phyloP scores from a whole-genome alignment of 2,888 invertebrate genomes.

The Philopedon plagiatum region DNA sequence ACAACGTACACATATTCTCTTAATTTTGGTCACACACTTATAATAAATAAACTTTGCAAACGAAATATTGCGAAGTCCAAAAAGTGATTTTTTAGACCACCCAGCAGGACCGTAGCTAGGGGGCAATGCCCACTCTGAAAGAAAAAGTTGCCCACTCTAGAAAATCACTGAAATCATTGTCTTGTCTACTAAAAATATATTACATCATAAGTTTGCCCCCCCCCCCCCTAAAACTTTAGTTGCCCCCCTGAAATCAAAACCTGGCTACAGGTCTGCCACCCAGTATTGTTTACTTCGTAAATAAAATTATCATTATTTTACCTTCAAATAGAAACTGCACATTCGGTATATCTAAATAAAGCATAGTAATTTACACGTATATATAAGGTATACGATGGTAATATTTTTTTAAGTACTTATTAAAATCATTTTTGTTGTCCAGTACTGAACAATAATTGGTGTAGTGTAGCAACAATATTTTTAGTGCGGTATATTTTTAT shows the following conservation, averaged over 20 bases:
- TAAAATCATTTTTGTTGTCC: slow-evolving; percentile 4
- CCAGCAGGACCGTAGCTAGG: too few species aligned
- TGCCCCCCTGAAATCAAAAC: too few species aligned
- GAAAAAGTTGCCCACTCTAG: too few species aligned
- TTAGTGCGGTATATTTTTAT: not conserved
- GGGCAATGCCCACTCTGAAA: too few species aligned
- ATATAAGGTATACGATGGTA: not conserved
- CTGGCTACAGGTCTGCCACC: too few species aligned
- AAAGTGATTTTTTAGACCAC: too few species aligned
- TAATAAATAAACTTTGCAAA: not conserved
- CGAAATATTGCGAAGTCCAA: too few species aligned
- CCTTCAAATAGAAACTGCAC: slow-evolving; percentile 3
- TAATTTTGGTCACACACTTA: not conserved
- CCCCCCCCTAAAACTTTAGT: too few species aligned
- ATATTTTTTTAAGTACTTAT: slow-evolving; percentile 12
- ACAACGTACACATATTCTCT: not conserved
- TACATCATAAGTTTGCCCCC: too few species aligned
- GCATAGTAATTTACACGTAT: slow-evolving; percentile 15
- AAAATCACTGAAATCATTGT: too few species aligned
- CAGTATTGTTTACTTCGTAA: slow-evolving; percentile 12
- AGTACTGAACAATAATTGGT: not conserved
- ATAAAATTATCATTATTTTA: slow-evolving; percentile 1
- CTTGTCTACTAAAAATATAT: too few species aligned
- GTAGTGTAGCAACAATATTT: not conserved
- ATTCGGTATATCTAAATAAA: slow-evolving; percentile 10